These are phyloP conservation scores for Pristionchus arcanus DNA, from an alignment of 2,888 invertebrate species.

Conservation along the genomic window DNA sequence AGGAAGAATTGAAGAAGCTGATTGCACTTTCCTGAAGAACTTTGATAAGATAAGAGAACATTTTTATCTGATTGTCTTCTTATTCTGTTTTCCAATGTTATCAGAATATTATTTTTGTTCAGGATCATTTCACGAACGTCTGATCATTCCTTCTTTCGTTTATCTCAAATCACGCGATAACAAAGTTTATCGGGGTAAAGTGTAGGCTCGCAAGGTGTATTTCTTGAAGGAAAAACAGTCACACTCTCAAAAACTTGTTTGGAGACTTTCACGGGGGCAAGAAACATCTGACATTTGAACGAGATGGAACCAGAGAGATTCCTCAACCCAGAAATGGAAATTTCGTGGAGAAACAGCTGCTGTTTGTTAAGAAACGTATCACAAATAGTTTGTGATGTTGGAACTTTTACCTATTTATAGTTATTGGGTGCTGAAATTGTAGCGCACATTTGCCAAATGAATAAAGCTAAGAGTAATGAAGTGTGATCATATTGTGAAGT, in stretches of 20 bases:
- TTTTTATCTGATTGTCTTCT: constrained; percentile 21
- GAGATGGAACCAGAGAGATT: neutral
- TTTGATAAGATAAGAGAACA: neutral
- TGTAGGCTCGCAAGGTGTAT: neutral
- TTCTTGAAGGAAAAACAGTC: neutral
- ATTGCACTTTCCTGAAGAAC: neutral
- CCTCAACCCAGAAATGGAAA: neutral
- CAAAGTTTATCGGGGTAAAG: neutral
- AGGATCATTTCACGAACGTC: neutral
- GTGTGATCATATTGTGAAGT: neutral
- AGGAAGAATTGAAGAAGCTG: neutral
- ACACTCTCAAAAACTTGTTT: neutral
- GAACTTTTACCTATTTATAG: neutral
- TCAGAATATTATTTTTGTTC: neutral
- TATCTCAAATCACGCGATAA: neutral
- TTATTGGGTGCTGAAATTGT: neutral
- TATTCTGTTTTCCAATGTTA: too few relatives aligned
- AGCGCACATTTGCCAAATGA: neutral
- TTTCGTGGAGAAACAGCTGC: neutral
- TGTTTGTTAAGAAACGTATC: neutral
- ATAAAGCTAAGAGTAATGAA: neutral
- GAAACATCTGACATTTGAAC: neutral
- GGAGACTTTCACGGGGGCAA: neutral
- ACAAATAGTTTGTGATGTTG: neutral
- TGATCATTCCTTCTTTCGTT: neutral